Conservation (phyloP, 2,888 invertebrate genomes). For the Apodemia mormo region DNA sequence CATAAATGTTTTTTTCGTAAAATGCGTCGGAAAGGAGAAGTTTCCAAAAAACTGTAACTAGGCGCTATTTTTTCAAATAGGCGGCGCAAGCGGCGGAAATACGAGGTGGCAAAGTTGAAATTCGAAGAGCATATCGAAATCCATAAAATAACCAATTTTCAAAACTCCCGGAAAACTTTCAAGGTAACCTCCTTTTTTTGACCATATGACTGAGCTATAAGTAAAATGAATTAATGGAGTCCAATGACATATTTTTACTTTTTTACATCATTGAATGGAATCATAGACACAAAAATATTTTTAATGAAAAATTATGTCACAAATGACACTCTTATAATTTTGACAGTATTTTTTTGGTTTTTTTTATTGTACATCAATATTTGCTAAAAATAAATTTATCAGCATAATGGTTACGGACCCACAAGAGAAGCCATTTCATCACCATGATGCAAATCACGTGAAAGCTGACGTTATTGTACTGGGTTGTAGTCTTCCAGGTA, state of each 20-base stretch:
- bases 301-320: not conserved
- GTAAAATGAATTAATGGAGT: not conserved
- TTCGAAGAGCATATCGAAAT: too few species aligned
- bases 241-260: not conserved
- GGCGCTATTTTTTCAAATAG: too few species aligned
- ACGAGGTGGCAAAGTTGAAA: too few species aligned
- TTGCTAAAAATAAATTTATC: not conserved
- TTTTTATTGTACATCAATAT: not conserved
- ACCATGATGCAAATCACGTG: slow-evolving; percentile 38
- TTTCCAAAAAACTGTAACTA: too few species aligned
- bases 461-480: slow-evolving; percentile 69
- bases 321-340: not conserved
- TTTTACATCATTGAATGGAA: not conserved
- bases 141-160: too few species aligned
- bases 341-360: not conserved
- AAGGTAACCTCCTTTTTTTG: too few species aligned
- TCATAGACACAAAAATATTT: not conserved
- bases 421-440: not conserved
- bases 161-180: too few species aligned
- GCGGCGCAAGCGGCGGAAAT: too few species aligned
- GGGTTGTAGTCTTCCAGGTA: slow-evolving; percentile 70
- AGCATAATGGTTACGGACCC: not conserved
- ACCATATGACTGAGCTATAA: too few species aligned
- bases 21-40: too few species aligned
- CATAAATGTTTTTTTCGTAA: too few species aligned